These are phyloP conservation scores for Acholoe squamosa DNA, from an alignment of 2,888 invertebrate genomes.

Conservation along the genomic window DNA sequence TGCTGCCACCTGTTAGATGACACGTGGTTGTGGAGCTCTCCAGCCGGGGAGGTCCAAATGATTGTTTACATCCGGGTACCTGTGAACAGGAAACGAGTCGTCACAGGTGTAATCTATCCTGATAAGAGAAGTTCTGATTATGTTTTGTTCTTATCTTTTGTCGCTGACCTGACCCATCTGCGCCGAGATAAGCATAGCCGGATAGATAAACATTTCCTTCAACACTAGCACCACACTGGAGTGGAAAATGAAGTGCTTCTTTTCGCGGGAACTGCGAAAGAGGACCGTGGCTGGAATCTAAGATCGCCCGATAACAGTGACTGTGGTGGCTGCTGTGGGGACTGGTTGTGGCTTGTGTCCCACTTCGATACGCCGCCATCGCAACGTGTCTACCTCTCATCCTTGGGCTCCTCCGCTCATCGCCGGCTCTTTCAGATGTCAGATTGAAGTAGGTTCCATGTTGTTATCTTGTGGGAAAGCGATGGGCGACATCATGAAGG, in stretches of 20 bases:
- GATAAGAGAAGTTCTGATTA: conserved; percentile 62
- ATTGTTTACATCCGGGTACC: conserved; percentile 62
- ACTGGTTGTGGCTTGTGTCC: conserved; percentile 50
- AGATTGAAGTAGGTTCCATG: conserved; percentile 17
- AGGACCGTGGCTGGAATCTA: conserved; percentile 48
- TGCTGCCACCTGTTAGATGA: conserved; percentile 58
- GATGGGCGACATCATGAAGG: neutral
- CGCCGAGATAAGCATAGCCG: neutral
- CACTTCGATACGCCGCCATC: conserved; percentile 31
- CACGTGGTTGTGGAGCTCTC: conserved; percentile 53
- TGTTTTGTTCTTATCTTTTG: conserved; percentile 58
- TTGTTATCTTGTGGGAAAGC: conserved; percentile 54
- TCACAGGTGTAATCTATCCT: conserved; percentile 62
- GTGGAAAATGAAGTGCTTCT: conserved; percentile 30
- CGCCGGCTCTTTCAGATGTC: neutral
- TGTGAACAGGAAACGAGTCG: conserved; percentile 63
- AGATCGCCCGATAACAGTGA: conserved; percentile 40
- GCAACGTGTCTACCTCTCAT: neutral
- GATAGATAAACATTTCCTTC: neutral
- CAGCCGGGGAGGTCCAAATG: conserved; percentile 28
- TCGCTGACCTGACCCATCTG: conserved; percentile 5
- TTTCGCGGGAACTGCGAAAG: conserved; percentile 40
- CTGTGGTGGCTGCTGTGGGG: neutral
- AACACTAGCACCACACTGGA: neutral
- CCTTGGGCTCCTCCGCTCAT: neutral